These are phyloP conservation scores for Drosophila buzzatii DNA, from an alignment of 2,888 invertebrate species.

Conservation along the genomic window DNA sequence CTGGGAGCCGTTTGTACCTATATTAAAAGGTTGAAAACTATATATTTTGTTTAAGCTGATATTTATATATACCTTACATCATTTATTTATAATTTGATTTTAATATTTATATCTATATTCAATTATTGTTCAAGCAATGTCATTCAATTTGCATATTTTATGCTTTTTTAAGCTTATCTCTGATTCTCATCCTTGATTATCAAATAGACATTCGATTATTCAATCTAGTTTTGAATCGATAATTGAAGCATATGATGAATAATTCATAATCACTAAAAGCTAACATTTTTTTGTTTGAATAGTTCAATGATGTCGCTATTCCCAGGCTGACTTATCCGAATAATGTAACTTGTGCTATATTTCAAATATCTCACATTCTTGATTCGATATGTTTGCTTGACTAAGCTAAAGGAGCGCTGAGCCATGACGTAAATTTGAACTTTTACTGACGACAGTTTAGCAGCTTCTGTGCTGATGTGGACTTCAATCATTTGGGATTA, in stretches of 20 bases:
- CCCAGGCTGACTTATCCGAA: too few relatives aligned
- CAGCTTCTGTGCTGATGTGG: slow-evolving; percentile 52
- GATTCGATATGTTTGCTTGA: background rate
- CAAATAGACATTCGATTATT: background rate
- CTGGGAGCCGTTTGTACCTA: slow-evolving; percentile 48
- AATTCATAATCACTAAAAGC: too few relatives aligned
- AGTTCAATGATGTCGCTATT: too few relatives aligned
- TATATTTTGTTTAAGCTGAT: background rate
- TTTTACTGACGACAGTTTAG: slow-evolving; percentile 55
- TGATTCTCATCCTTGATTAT: too few relatives aligned
- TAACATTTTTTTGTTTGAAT: background rate
- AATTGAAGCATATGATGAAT: background rate
- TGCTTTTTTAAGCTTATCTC: background rate
- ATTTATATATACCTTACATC: background rate
- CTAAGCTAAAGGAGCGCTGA: slow-evolving; percentile 21
- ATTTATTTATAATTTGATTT: background rate
- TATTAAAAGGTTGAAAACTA: background rate
- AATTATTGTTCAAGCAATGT: too few relatives aligned
- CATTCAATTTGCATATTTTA: too few relatives aligned
- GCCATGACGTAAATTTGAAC: slow-evolving; percentile 52
- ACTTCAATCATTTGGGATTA: slow-evolving; percentile 79
- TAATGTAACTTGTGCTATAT: too few relatives aligned
- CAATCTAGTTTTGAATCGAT: background rate
- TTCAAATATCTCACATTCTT: background rate
- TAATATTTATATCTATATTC: background rate